phyloP scores from a whole-genome alignment of 2,888 invertebrate species.

The Cephus pygmeus region DNA sequence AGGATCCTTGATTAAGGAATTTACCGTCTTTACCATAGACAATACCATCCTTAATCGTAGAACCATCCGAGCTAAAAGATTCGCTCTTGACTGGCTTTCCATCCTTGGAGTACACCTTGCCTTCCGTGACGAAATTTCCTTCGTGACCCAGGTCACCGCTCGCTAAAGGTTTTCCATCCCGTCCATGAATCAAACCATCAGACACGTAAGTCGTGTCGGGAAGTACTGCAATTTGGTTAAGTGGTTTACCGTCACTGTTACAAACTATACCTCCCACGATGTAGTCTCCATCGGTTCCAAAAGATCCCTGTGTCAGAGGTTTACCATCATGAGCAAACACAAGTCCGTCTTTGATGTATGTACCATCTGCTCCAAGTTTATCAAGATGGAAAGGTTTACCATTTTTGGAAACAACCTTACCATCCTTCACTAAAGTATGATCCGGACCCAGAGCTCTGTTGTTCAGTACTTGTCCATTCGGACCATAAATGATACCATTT shows the following conservation, averaged over 20 bases:
- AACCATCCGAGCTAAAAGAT: conserved; percentile 58
- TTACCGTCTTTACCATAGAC: conserved; percentile 57
- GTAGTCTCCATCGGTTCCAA: conserved; percentile 54
- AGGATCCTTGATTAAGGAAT: conserved; percentile 56
- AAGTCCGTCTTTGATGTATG: conserved; percentile 57
- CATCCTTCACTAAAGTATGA: conserved; percentile 53
- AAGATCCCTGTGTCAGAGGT: conserved; percentile 56
- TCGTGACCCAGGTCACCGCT: conserved; percentile 56
- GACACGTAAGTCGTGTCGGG: conserved; percentile 56
- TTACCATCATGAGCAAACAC: conserved; percentile 51
- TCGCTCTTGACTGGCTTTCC: conserved; percentile 58
- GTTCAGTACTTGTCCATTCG: conserved; percentile 43
- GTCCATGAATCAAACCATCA: conserved; percentile 56
- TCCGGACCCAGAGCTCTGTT: conserved; percentile 51
- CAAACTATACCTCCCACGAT: conserved; percentile 60
- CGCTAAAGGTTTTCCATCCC: conserved; percentile 50
- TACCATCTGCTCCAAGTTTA: conserved; percentile 51
- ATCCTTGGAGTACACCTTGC: conserved; percentile 56
- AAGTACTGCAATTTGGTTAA: conserved; percentile 50
- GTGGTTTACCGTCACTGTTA: conserved; percentile 54
- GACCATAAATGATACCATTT: conserved; percentile 51
- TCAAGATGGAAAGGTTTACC: conserved; percentile 54
- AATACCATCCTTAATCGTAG: conserved; percentile 55
- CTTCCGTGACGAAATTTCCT: conserved; percentile 52
- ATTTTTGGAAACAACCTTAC: conserved; percentile 53